Evolutionary conservation across 2,888 invertebrate species (phyloP).

Genomic region (Hydroisotoma schaefferi): DNA sequence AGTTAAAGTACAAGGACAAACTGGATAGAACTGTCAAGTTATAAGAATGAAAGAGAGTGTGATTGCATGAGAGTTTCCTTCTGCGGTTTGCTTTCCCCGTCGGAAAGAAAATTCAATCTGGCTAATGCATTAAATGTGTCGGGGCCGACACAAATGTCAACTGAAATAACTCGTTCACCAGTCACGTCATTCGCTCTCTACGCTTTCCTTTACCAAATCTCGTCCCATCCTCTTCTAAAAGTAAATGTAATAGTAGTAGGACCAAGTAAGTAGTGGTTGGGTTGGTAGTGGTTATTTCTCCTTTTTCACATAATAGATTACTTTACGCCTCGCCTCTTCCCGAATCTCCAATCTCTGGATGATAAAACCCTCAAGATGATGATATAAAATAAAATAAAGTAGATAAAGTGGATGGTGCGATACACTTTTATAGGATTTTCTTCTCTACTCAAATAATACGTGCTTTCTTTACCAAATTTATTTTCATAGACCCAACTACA

Average conservation of each 20-base stretch:
- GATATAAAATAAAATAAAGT: too few species aligned
- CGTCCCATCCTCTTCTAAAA: too few species aligned
- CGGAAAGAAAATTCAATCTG: conserved; percentile 48
- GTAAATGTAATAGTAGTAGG: too few species aligned
- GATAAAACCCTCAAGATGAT: too few species aligned
- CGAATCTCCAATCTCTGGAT: not conserved
- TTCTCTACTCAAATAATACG: conserved; percentile 2
- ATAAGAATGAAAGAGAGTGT: conserved; percentile 11
- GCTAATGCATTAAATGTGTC: conserved; percentile 49
- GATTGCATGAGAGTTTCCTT: conserved; percentile 40
- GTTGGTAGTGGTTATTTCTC: too few species aligned
- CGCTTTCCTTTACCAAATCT: too few species aligned
- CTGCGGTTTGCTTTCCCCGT: conserved; percentile 43
- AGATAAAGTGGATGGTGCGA: too few species aligned
- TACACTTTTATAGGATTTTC: too few species aligned
- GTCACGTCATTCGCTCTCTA: conserved; percentile 16
- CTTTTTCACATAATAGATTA: conserved; percentile 18
- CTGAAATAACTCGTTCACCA: conserved; percentile 40
- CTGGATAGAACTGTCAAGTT: conserved; percentile 15
- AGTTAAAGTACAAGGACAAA: too few species aligned
- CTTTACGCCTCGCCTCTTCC: conserved; percentile 5
- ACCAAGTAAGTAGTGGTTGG: too few species aligned
- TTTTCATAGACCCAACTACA: conserved; percentile 3
- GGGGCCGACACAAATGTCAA: conserved; percentile 44
- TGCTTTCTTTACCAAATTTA: conserved; percentile 15